Conservation (phyloP, 2,113 vertebrate genomes). For the Oryzias curvinotus region DNA sequence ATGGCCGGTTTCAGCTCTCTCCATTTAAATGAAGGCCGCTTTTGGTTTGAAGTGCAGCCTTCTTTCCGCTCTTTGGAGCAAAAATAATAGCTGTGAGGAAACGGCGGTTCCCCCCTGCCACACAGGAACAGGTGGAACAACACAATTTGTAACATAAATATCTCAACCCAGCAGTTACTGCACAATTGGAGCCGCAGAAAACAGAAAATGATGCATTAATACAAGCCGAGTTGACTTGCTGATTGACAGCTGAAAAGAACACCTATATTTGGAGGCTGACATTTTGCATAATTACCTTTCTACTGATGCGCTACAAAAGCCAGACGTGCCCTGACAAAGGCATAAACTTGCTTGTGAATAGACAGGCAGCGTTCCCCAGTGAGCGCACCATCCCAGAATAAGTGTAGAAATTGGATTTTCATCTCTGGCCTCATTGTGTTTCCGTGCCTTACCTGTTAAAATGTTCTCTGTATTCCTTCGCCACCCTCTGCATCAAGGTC, state of each 20-base stretch:
- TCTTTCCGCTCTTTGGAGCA: background rate
- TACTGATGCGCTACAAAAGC: constrained; percentile 48
- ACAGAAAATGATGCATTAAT: constrained; percentile 48
- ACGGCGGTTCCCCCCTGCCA: background rate
- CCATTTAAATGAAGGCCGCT: too few species aligned
- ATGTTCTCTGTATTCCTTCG: constrained; percentile 88
- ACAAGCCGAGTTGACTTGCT: constrained; percentile 29
- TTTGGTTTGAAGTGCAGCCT: background rate
- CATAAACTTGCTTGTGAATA: constrained; percentile 38
- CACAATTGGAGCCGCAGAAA: constrained; percentile 21
- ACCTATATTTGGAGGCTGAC: constrained; percentile 69
- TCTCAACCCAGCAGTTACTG: constrained; percentile 38
- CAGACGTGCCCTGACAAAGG: constrained; percentile 50
- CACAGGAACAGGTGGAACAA: constrained; percentile 24
- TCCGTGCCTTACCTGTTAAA: constrained; percentile 86
- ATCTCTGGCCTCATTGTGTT: constrained; percentile 39
- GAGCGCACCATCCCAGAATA: constrained; percentile 37
- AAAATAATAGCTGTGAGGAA: background rate
- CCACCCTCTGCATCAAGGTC: constrained; percentile 88
- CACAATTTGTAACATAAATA: constrained; percentile 21
- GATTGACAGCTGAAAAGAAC: constrained; percentile 67
- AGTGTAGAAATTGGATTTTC: constrained; percentile 49
- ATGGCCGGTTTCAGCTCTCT: too few species aligned
- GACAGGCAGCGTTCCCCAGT: constrained; percentile 30
- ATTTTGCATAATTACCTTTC: constrained; percentile 72